Conservation (phyloP, 2,888 invertebrate species). For the Biston stratarius region DNA sequence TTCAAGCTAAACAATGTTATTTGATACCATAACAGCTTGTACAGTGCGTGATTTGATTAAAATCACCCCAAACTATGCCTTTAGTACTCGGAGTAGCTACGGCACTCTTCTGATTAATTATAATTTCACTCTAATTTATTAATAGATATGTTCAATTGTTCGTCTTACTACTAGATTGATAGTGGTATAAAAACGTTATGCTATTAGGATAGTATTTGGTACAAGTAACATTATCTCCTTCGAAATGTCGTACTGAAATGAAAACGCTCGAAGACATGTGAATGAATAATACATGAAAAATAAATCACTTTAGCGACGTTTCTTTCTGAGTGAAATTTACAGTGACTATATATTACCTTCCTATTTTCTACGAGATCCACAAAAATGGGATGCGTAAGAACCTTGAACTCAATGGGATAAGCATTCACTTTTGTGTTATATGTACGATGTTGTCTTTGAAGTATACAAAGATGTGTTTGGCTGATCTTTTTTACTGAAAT, state of each 20-base stretch:
- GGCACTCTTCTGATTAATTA: slow-evolving; percentile 1
- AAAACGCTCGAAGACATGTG: slow-evolving; percentile 77
- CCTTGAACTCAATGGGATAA: slow-evolving; percentile 37
- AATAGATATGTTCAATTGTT: neutral
- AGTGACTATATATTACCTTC: slow-evolving; percentile 68
- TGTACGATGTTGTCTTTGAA: slow-evolving; percentile 20
- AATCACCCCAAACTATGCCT: slow-evolving; percentile 13
- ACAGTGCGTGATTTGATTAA: slow-evolving; percentile 22
- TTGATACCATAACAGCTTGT: slow-evolving; percentile 21
- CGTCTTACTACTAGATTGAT: neutral
- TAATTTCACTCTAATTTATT: slow-evolving; percentile 1
- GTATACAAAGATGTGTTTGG: slow-evolving; percentile 19
- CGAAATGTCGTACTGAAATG: slow-evolving; percentile 78
- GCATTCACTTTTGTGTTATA: slow-evolving; percentile 17
- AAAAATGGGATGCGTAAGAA: slow-evolving; percentile 48
- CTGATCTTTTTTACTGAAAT: slow-evolving; percentile 38
- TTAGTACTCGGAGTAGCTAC: slow-evolving; percentile 9
- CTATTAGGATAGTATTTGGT: slow-evolving; percentile 48
- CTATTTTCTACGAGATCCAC: slow-evolving; percentile 57
- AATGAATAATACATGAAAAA: slow-evolving; percentile 84
- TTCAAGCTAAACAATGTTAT: slow-evolving; percentile 5
- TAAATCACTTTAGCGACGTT: slow-evolving; percentile 76
- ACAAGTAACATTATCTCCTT: slow-evolving; percentile 73
- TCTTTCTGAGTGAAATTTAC: slow-evolving; percentile 68
- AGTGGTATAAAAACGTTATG: neutral